These are phyloP conservation scores for Sinocyclocheilus maitianheensis DNA, from an alignment of 2,113 vertebrate species.

Conservation along the genomic window DNA sequence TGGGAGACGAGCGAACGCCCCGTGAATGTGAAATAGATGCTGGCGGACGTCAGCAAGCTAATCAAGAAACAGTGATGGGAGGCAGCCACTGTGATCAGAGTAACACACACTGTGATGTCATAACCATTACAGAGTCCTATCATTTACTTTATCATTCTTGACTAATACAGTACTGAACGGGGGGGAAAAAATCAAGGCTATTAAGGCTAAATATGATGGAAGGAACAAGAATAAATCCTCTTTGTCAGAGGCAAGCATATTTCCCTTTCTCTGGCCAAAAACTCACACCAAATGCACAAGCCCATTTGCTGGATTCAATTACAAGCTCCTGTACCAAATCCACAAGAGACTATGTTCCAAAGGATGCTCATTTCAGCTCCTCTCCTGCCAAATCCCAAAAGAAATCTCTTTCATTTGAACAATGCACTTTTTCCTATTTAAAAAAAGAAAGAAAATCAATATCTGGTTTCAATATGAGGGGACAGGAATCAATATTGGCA, in stretches of 20 bases:
- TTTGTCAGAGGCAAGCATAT: constrained; percentile 31
- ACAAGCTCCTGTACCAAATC: constrained; percentile 75
- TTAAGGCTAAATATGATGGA: constrained; percentile 17
- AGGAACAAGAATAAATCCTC: constrained; percentile 21
- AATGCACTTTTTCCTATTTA: constrained; percentile 79
- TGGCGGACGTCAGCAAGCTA: constrained; percentile 55
- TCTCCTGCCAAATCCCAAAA: constrained; percentile 79
- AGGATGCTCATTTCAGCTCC: constrained; percentile 80
- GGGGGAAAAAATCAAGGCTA: constrained; percentile 11
- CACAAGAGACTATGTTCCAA: constrained; percentile 71
- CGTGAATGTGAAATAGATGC: constrained; percentile 75
- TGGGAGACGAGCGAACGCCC: constrained; percentile 71
- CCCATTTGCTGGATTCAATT: constrained; percentile 78
- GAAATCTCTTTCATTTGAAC: constrained; percentile 79
- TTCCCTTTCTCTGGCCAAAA: constrained; percentile 57
- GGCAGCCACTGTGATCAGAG: constrained; percentile 23
- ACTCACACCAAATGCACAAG: constrained; percentile 66
- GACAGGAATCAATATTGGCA: constrained; percentile 74
- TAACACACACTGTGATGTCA: constrained; percentile 46
- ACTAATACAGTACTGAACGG: constrained; percentile 16
- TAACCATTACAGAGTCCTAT: constrained; percentile 50
- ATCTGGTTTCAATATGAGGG: constrained; percentile 83
- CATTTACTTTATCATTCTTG: constrained; percentile 53
- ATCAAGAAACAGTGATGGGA: constrained; percentile 54
- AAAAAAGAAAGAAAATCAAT: constrained; percentile 82